Evolutionary conservation across 2,113 vertebrate genomes (phyloP), one percentile per base, ranked within the genome.

Genomic region (Anoplopoma fimbria): DNA sequence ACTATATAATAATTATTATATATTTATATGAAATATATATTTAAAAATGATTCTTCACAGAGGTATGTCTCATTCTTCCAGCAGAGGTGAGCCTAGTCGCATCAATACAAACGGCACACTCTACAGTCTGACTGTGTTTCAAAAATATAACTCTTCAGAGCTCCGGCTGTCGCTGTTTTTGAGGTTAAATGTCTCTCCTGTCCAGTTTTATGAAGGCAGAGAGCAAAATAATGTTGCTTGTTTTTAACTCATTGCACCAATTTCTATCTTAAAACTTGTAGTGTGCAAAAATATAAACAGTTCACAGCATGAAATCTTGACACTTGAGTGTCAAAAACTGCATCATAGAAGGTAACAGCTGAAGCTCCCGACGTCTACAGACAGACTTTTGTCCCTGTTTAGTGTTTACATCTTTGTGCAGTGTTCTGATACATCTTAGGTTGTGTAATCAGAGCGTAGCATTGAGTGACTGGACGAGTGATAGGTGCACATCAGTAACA

Each of bases 391-490:
- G 74, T 87, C 64, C 69, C 51, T 61, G 72, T 77, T 82, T 36
- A 69, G 71, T 42, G 23, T 83, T 83, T 31, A 65, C n/a, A 80
- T 55, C 47, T 73, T 58, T 34, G 10, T 34, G 47, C 34, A 61
- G 9, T 74, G 36, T 23, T 29, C 60, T 14, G 23, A 61, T 38
- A 19, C 57, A n/a, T 58, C 81, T 36, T 2, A 9, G 40, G 27
- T 14, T 40, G 42, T 36, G 38, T 33, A 15, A 77, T 93, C 93
- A 95, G 29, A 89, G 77, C 1, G 95, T 95, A 29, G 71, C n/a
- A 64, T 96, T 97, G 74, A 95, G 82, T 12, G 90, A 81, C 81
- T 75, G 91, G 58, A 93, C 79, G 2, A 95, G 92, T 72, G 91
- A 21, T 21, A 96, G 93, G 71, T 91, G 92, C 34, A 92, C 80